Evolutionary conservation across 2,113 vertebrate genomes (phyloP).

Genomic region (Myotis yumanensis): DNA sequence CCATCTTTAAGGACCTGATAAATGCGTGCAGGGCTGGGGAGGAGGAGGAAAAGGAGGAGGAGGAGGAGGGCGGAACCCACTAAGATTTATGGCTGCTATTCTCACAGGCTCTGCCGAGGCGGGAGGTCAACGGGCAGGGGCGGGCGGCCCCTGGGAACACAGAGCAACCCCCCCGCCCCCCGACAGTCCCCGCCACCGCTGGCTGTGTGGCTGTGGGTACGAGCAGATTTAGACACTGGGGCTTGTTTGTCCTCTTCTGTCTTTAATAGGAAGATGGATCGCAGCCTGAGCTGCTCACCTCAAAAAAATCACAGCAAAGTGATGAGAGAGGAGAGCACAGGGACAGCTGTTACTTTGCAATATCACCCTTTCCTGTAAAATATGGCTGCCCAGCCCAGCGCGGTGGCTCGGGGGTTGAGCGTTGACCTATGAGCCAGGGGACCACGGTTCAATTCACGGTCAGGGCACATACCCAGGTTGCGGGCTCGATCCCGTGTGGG

Average conservation of each 20-base stretch:
- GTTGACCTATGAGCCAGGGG: too few species aligned
- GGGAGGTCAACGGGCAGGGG: neutral
- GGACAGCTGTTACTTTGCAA: neutral
- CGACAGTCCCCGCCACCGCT: neutral
- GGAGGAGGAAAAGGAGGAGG: neutral
- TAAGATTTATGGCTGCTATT: slow-evolving; percentile 55
- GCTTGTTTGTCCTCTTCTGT: slow-evolving; percentile 38
- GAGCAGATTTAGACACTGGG: slow-evolving; percentile 16
- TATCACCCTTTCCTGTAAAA: neutral
- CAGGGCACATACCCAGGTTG: too few species aligned
- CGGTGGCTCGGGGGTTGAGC: too few species aligned
- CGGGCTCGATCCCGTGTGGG: too few species aligned
- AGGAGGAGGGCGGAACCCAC: slow-evolving; percentile 26
- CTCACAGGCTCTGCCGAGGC: neutral
- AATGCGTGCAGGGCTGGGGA: neutral
- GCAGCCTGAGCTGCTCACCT: neutral
- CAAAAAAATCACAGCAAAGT: neutral
- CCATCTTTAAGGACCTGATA: neutral
- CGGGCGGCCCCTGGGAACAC: neutral
- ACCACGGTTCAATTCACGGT: too few species aligned
- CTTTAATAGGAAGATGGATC: slow-evolving; percentile 54
- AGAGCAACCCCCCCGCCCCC: neutral
- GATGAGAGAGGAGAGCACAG: neutral
- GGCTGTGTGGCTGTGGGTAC: slow-evolving; percentile 45
- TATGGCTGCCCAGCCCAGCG: neutral